Base-by-base conservation (phyloP, 2,888 invertebrate genomes). In the Lathronympha strigana region DNA sequence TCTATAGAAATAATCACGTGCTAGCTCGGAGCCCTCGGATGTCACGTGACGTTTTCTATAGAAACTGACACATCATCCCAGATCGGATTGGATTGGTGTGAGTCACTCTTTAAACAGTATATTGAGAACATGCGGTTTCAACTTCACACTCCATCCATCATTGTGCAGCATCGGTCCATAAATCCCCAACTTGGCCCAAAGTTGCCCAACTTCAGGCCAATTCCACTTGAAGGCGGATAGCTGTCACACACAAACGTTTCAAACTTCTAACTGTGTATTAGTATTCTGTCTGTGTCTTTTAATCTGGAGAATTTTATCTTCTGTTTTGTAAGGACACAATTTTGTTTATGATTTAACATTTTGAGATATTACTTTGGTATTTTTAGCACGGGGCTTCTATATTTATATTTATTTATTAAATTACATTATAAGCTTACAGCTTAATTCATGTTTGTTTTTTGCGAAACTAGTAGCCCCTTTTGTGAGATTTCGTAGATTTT, bases 71-170 rank as follows among this genome's bases (percentile, higher is more conserved):
- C n/a, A n/a, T n/a, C n/a, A n/a, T n/a, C n/a, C n/a, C n/a, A n/a
- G n/a, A n/a, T n/a, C n/a, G n/a, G n/a, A n/a, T n/a, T n/a, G n/a
- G n/a, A n/a, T n/a, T n/a, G n/a, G n/a, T n/a, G n/a, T n/a, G n/a
- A n/a, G n/a, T n/a, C n/a, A n/a, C n/a, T n/a, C n/a, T n/a, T n/a
- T n/a, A 8, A 17, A 40, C 15, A 8, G 0, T 11, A 23, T n/a
- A 8, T 33, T 0, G 5, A n/a, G 15, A 45, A 31, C 13, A 8
- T 57, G 28, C 15, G 0, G 45, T 11, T 17, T 57, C 6, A 17
- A 31, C 21, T 45, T 45, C 43, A 43, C 55, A 55, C 57, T 60
- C 13, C 11, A 36, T 60, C 58, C 49, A 60, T 60, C 58, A 60
- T 47, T 23, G 17, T 23, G 31, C 25, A 28, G 45, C 58, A 49